A percentile compares a stretch with the other conserved stretches of the same genome.
phyloP scores from a whole-genome alignment of 2,113 vertebrate genomes.

The Centropus unirufus region DNA sequence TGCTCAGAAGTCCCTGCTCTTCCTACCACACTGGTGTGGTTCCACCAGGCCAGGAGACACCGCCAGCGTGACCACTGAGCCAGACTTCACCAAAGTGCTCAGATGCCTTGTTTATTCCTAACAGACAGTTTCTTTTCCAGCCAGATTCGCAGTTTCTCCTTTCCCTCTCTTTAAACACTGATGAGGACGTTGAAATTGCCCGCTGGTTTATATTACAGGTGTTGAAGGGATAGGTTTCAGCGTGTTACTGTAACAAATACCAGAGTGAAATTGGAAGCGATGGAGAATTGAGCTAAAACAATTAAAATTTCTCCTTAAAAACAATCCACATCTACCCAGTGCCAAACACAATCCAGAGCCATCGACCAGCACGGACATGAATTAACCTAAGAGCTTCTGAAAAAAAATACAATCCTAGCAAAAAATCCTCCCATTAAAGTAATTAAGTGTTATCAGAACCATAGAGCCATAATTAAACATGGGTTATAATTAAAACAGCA shows the following conservation, averaged over 20 bases:
- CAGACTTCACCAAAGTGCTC: background rate
- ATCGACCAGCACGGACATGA: conserved; percentile 48
- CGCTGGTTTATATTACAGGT: background rate
- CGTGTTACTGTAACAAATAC: background rate
- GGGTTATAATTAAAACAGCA: conserved; percentile 55
- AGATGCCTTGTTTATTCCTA: background rate
- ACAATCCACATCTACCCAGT: conserved; percentile 13
- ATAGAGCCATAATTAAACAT: conserved; percentile 24
- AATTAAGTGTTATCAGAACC: conserved; percentile 58
- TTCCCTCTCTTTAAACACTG: background rate
- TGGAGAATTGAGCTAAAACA: conserved; percentile 10
- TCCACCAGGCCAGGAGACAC: background rate
- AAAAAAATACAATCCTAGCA: background rate
- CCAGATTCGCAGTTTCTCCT: background rate
- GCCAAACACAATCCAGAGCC: conserved; percentile 23
- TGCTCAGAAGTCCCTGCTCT: background rate
- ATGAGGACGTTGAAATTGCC: background rate
- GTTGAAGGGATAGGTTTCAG: conserved; percentile 29
- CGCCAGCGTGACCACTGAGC: fast-evolving
- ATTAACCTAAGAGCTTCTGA: conserved; percentile 31
- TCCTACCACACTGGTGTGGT: background rate
- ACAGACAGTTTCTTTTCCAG: background rate
- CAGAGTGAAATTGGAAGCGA: conserved; percentile 34
- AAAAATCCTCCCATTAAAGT: conserved; percentile 39
- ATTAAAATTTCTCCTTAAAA: conserved; percentile 35